A percentile compares a stretch with the other conserved stretches of the same genome.
phyloP scores from a whole-genome alignment of 2,113 vertebrate genomes.

The Gallinago paraguaiae region DNA sequence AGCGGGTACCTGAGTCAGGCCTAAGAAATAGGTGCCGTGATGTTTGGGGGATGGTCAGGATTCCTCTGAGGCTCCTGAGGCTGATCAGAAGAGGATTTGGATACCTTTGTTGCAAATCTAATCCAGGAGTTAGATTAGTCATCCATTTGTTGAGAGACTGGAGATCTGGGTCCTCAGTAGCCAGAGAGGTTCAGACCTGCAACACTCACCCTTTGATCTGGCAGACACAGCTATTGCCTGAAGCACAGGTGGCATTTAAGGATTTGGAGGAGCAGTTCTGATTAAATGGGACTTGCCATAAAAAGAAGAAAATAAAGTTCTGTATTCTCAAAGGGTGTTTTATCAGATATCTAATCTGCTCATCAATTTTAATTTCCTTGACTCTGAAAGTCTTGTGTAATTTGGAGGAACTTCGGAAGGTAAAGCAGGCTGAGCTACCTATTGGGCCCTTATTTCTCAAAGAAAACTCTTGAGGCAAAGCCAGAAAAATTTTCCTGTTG shows the following conservation, averaged over 20 bases:
- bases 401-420: not conserved
- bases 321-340: not conserved
- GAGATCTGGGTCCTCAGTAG: not conserved
- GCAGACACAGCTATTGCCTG: not conserved
- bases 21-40: fast-evolving
- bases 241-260: not conserved
- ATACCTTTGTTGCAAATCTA: not conserved
- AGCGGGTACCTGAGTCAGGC: not conserved
- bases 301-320: not conserved
- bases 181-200: not conserved
- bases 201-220: not conserved
- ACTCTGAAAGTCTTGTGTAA: not conserved
- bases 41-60: not conserved
- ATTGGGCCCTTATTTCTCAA: not conserved
- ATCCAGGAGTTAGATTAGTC: not conserved
- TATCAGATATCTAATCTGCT: slow-evolving; percentile 8
- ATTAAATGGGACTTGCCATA: not conserved
- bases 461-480: not conserved
- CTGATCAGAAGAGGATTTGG: not conserved
- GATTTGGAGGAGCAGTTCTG: not conserved
- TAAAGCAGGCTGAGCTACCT: not conserved
- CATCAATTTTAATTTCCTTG: slow-evolving; percentile 30
- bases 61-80: not conserved
- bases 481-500: slow-evolving; percentile 4
- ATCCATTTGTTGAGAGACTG: not conserved